These are phyloP conservation scores for Ormia ochracea DNA, from an alignment of 2,888 invertebrate genomes.

Conservation along the genomic window DNA sequence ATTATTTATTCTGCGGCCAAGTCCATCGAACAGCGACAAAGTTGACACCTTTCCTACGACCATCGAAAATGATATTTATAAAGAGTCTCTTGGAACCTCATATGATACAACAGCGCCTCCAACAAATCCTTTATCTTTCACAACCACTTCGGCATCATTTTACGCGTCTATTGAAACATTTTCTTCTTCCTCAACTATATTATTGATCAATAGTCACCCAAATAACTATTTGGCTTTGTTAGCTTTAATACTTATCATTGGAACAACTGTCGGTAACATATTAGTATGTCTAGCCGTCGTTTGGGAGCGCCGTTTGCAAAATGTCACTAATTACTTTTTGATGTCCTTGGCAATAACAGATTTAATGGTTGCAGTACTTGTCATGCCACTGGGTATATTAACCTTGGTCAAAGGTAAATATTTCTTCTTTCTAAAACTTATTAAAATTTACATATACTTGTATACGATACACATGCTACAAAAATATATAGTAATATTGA, in stretches of 20 bases:
- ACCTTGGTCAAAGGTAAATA: conserved; percentile 87
- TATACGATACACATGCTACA: too few relatives aligned
- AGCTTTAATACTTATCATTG: conserved; percentile 86
- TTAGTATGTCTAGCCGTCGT: conserved; percentile 95
- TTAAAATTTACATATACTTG: background rate
- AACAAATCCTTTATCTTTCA: background rate
- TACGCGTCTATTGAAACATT: background rate
- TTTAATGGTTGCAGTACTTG: conserved; percentile 93
- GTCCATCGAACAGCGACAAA: background rate
- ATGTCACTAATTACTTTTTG: conserved; percentile 97
- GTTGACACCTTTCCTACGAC: background rate
- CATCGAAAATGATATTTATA: conserved; percentile 21
- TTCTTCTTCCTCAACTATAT: conserved; percentile 3
- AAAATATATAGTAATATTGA: too few relatives aligned
- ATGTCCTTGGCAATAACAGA: conserved; percentile 97
- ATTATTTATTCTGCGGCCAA: conserved; percentile 8
- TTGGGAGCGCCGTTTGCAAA: conserved; percentile 93
- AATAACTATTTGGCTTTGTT: conserved; percentile 91
- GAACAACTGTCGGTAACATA: conserved; percentile 94
- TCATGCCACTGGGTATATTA: conserved; percentile 95
- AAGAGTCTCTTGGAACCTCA: background rate
- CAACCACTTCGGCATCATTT: background rate
- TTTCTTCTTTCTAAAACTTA: background rate
- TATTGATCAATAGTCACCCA: conserved; percentile 24
- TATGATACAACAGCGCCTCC: background rate